Evolutionary conservation across 2,888 invertebrate genomes (phyloP).

Genomic region (Willowsia nigromaculata): DNA sequence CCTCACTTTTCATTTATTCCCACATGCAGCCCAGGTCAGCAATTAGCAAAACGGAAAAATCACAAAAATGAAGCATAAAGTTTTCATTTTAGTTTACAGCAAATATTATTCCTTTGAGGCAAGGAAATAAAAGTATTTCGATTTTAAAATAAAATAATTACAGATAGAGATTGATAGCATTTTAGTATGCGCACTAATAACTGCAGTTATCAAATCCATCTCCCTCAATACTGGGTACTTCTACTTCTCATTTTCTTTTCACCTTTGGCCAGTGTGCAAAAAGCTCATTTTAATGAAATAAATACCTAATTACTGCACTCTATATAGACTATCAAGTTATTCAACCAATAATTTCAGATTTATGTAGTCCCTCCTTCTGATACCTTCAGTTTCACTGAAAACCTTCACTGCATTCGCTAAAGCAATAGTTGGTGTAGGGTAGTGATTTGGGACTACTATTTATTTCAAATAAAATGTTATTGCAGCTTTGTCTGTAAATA

Average conservation of each 20-base stretch:
- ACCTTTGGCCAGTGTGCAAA: not conserved
- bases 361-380: not conserved
- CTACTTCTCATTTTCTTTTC: not conserved
- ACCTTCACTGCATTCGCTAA: not conserved
- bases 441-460: too few species aligned
- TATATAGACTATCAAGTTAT: not conserved
- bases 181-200: slow-evolving; percentile 19
- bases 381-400: not conserved
- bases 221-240: not conserved
- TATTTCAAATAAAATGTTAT: not conserved
- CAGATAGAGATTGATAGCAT: not conserved
- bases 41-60: not conserved
- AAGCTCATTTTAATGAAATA: not conserved
- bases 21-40: not conserved
- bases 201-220: not conserved
- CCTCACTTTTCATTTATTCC: not conserved
- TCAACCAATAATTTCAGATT: not conserved
- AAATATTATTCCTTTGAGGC: not conserved
- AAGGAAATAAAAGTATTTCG: not conserved
- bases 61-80: not conserved
- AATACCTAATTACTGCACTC: too few species aligned
- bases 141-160: not conserved
- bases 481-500: not conserved
- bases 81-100: not conserved
- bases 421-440: slow-evolving; percentile 13